Percentiles rank a stretch among this genome's conserved stretches.
These are phyloP conservation scores for Rhagophthalmus giganteus DNA, from an alignment of 2,888 invertebrate genomes.

Conservation along the genomic window DNA sequence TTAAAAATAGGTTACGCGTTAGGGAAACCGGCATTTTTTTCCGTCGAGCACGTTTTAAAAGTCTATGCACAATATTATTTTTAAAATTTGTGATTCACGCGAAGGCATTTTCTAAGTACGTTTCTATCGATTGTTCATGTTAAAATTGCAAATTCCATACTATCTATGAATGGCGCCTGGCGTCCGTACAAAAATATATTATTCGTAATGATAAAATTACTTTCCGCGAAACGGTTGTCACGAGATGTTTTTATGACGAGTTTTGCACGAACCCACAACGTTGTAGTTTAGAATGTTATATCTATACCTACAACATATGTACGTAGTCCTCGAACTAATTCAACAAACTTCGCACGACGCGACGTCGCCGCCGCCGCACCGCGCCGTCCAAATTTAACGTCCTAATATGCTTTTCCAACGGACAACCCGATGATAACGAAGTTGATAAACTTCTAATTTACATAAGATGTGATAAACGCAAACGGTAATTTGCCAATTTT, in stretches of 20 bases:
- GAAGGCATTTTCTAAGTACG: slow-evolving; percentile 16
- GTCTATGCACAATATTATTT: slow-evolving; percentile 5
- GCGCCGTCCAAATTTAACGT: too few species aligned
- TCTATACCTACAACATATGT: background rate
- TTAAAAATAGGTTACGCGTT: background rate
- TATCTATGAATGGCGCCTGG: slow-evolving; percentile 19
- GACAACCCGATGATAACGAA: slow-evolving; percentile 7
- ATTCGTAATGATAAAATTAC: slow-evolving; percentile 31
- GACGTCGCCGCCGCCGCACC: too few species aligned
- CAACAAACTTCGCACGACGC: slow-evolving; percentile 2
- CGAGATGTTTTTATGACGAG: slow-evolving; percentile 18
- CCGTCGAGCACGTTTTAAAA: background rate
- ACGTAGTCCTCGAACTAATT: slow-evolving; percentile 5
- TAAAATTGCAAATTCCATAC: slow-evolving; percentile 12
- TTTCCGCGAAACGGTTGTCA: slow-evolving; percentile 25
- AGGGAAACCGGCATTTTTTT: too few species aligned
- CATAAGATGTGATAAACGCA: slow-evolving; percentile 15
- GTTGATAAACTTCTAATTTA: slow-evolving; percentile 16
- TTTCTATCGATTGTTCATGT: slow-evolving; percentile 4
- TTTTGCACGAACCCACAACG: slow-evolving; percentile 9
- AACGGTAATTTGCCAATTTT: slow-evolving; percentile 23
- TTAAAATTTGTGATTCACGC: slow-evolving; percentile 12
- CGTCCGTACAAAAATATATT: slow-evolving; percentile 11
- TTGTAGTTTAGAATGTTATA: slow-evolving; percentile 13
- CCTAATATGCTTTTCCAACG: slow-evolving; percentile 4